Evolutionary conservation across 2,888 invertebrate genomes (phyloP).

Genomic region (Stenodema calcarata): DNA sequence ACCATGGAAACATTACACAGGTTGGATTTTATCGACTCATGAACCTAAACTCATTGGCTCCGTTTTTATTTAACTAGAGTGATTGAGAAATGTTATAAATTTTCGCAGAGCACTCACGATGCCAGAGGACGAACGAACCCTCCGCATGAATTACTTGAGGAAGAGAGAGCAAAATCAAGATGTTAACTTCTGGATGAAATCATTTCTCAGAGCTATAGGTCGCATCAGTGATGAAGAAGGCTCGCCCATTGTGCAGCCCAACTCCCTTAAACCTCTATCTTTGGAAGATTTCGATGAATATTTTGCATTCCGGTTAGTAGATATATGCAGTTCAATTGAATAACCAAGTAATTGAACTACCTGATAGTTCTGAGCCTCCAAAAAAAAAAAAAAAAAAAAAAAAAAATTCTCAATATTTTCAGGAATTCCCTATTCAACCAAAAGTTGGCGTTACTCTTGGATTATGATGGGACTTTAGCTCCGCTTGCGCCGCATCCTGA

Average conservation of each 20-base stretch:
- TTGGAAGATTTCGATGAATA: conserved; percentile 91
- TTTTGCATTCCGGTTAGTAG: conserved; percentile 70
- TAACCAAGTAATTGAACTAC: too few relatives aligned
- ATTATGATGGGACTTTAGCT: conserved; percentile 88
- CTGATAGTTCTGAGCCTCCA: too few relatives aligned
- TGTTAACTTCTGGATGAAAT: conserved; percentile 88
- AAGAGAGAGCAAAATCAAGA: conserved; percentile 82
- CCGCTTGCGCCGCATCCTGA: conserved; percentile 90
- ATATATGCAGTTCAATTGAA: too few relatives aligned
- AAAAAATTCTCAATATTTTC: too few relatives aligned
- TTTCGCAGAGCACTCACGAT: conserved; percentile 77
- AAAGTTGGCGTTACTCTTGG: conserved; percentile 81
- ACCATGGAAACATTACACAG: conserved; percentile 87
- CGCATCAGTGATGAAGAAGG: conserved; percentile 76
- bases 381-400: too few relatives aligned
- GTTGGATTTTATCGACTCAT: conserved; percentile 59
- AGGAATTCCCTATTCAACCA: conserved; percentile 61
- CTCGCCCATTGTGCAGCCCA: conserved; percentile 69
- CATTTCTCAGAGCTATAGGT: conserved; percentile 86
- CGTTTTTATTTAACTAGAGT: background rate
- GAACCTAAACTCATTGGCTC: background rate
- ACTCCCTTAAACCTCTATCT: conserved; percentile 76
- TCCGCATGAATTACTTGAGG: conserved; percentile 85
- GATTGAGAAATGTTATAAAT: background rate
- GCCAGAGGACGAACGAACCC: conserved; percentile 86